A percentile compares a stretch with the other conserved stretches of the same genome.
These are phyloP conservation scores for Entosphenus tridentatus DNA, from an alignment of 2,113 vertebrate genomes.

Conservation along the genomic window DNA sequence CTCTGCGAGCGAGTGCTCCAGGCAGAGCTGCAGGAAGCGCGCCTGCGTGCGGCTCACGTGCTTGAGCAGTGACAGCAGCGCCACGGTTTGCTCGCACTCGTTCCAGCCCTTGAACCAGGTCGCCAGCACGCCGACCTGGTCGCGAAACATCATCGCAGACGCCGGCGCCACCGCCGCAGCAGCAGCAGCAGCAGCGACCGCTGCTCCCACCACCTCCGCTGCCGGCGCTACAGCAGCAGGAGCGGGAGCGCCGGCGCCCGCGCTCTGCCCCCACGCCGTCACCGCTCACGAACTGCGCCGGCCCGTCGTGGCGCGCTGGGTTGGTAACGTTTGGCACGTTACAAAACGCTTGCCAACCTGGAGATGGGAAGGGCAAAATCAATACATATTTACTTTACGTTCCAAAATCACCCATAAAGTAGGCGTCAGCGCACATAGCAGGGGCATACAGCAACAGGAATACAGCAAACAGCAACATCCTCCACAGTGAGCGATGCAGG, in stretches of 20 bases:
- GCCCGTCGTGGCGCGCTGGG: background rate
- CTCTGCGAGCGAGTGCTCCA: conserved; percentile 77
- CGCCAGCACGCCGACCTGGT: conserved; percentile 77
- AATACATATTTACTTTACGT: no score
- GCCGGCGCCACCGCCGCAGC: background rate
- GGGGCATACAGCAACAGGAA: no score
- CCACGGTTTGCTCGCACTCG: conserved; percentile 88
- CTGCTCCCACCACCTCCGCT: background rate
- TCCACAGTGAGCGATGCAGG: no score
- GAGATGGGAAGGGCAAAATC: no score
- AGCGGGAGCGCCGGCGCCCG: background rate
- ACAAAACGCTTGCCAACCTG: background rate
- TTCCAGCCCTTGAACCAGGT: conserved; percentile 95
- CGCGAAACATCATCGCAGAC: conserved; percentile 77
- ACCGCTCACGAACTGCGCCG: background rate
- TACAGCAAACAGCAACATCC: no score
- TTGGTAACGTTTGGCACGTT: background rate
- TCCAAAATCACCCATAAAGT: no score
- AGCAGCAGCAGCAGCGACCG: background rate
- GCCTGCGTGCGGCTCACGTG: conserved; percentile 69
- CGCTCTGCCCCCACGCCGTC: conserved; percentile 1
- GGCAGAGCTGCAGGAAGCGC: conserved; percentile 79
- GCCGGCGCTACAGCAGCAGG: background rate
- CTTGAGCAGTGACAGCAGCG: conserved; percentile 68
- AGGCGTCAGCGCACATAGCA: no score